Conservation (phyloP, 2,888 invertebrate genomes). For the Entomobrya multifasciata region DNA sequence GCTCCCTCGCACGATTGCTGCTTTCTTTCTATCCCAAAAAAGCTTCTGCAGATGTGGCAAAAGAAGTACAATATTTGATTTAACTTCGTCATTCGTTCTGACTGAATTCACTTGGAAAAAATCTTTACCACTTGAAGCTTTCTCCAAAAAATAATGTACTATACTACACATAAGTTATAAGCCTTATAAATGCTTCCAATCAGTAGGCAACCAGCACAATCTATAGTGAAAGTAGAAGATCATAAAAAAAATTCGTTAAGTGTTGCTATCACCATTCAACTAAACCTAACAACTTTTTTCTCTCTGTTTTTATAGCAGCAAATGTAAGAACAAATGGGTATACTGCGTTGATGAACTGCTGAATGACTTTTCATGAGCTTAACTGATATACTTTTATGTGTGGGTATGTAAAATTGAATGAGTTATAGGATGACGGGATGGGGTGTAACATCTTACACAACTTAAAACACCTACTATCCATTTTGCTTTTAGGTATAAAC, state of each 20-base stretch:
- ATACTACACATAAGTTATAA: neutral
- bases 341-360: conserved; percentile 1
- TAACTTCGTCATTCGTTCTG: conserved; percentile 41
- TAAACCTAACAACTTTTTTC: conserved; percentile 36
- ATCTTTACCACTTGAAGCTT: conserved; percentile 30
- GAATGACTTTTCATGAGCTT: neutral
- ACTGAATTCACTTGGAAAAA: conserved; percentile 38
- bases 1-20: neutral
- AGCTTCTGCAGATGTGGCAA: neutral
- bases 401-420: neutral
- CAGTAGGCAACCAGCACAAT: too few relatives aligned
- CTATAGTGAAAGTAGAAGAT: conserved; percentile 24
- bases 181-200: neutral
- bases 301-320: conserved; percentile 4
- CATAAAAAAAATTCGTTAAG: conserved; percentile 61
- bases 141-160: too few relatives aligned
- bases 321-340: neutral
- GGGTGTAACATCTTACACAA: neutral
- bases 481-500: neutral
- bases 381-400: neutral
- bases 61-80: conserved; percentile 53
- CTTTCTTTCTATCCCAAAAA: neutral
- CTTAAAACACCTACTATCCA: neutral
- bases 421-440: neutral
- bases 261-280: conserved; percentile 49